Base-by-base conservation (phyloP, 1,140 invertebrate genomes). In the Lysiphlebus fabarum region DNA sequence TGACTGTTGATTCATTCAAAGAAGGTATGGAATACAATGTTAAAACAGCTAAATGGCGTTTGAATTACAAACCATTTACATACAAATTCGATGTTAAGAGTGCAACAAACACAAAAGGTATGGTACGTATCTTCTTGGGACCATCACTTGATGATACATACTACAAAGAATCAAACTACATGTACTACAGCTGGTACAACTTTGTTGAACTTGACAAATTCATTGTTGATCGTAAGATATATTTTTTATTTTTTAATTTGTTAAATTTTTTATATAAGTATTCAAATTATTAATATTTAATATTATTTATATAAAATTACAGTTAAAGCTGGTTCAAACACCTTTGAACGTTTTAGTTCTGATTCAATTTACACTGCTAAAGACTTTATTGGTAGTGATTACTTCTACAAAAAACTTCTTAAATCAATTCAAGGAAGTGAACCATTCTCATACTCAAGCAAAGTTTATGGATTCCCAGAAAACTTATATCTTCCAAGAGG, bases 1-100 rank as follows among this genome's bases (percentile, higher is more conserved):
- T 80, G 2, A 78, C 76, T 53, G 76, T 80, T 12, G 73, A 79
- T 38, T 70, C 62, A 68, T 66, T 69, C 61, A 73, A 75, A 41
- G 63, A 67, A 7, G 75, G 70, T 36, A 53, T 62, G 36, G 64
- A 64, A 11, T 70, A 81, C 62, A 70, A 72, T 17, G 69, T 84
- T 37, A 75, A 73, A 40, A 75, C 75, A 4, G 73, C 76, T 36
- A 78, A 81, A 47, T 65, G 74, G 10, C 78, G 83, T 51, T 70
- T 89, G 12, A 87, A 87, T 71, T 85, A 88, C 78, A 83, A 85
- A 61, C 80, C 81, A n/a, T 89, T 86, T 79, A 81, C 77, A 56
- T 82, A 86, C 61, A 79, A 73, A 14, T 75, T 84, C 66, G 74
- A 72, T 45, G 71, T 84, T 8, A 75, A 77, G 36, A 75, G 75